Base-by-base conservation (phyloP, 2,797 vertebrate genomes). In the Leptoclinus maculatus region DNA sequence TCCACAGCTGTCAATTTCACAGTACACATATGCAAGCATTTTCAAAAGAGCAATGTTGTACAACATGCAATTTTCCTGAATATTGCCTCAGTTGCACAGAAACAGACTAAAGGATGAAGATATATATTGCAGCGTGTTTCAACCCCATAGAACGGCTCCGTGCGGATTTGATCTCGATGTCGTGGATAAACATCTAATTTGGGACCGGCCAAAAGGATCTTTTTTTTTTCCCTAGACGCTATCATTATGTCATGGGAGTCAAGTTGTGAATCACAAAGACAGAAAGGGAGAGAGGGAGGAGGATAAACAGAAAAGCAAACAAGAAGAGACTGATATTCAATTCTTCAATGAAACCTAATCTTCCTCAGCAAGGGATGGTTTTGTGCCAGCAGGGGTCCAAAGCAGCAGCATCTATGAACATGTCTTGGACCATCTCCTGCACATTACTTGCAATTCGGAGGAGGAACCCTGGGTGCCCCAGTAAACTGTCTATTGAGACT, bases 401-500 rank as follows among this genome's bases (percentile, higher is more conserved):
- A 78, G 82, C 68, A 71, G 74, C 66, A 84, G 83, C 83, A 80
- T 90, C 89, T 89, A 84, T 81, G 85, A 89, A 86, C 93, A 91
- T 92, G 90, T 86, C 77, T 87, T 79, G 84, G 79, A 88, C 87
- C 65, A 78, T 85, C 86, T 92, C 79, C 72, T 77, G 57, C 77
- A 83, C 84, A 93, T 94, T 93, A 92, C 88, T 91, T 75, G 84
- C 82, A 92, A 90, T 91, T 88, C 89, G 83, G 81, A 87, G 76
- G 47, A 89, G 80, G 62, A 90, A 90, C 89, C 81, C 85, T 59
- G 45, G 71, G 71, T 23, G 43, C 74, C 67, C 60, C 47, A 54
- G 81, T 89, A 92, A 93, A 89, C 81, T 78, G 84, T 88, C 83
- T 90, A 81, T 78, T 34, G 86, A 88, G 91, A 87, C 79, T 80